These are phyloP conservation scores for Seriola rivoliana DNA, from an alignment of 2,113 vertebrate species.

Conservation along the genomic window DNA sequence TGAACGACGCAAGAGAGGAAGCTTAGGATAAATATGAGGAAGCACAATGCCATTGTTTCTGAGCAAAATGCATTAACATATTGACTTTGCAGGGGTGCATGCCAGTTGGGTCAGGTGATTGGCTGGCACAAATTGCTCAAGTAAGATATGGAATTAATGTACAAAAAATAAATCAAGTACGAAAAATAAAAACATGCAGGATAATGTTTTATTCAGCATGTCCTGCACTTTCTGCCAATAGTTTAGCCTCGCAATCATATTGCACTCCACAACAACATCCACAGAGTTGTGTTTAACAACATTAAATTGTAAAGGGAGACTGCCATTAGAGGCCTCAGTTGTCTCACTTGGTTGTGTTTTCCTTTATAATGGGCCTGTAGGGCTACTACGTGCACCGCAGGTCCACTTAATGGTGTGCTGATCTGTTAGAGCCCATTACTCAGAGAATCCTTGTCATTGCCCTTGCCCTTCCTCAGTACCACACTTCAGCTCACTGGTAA, in stretches of 20 bases:
- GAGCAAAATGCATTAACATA: slow-evolving; percentile 56
- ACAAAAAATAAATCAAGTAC: not conserved
- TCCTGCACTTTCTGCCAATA: slow-evolving; percentile 28
- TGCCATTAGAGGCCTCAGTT: slow-evolving; percentile 62
- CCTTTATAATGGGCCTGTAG: slow-evolving; percentile 67
- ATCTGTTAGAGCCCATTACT: slow-evolving; percentile 77
- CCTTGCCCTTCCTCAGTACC: slow-evolving; percentile 60
- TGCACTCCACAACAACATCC: slow-evolving; percentile 39
- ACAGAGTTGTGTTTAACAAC: slow-evolving; percentile 63
- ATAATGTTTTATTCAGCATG: slow-evolving; percentile 45
- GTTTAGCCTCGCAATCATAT: slow-evolving; percentile 36
- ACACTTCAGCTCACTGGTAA: slow-evolving; percentile 67
- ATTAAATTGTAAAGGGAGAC: slow-evolving; percentile 62
- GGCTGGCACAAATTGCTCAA: slow-evolving; percentile 45
- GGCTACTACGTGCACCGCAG: slow-evolving; percentile 53
- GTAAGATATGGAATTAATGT: slow-evolving; percentile 28
- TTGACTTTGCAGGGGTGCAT: slow-evolving; percentile 45
- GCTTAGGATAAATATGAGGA: slow-evolving; percentile 49
- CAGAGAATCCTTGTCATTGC: slow-evolving; percentile 74
- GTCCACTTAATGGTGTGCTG: slow-evolving; percentile 64
- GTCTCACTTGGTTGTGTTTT: slow-evolving; percentile 58
- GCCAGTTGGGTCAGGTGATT: slow-evolving; percentile 40
- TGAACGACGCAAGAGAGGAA: slow-evolving; percentile 50
- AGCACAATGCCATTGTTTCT: slow-evolving; percentile 48
- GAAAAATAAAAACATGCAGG: slow-evolving; percentile 5